Evolutionary conservation across 2,888 invertebrate genomes (phyloP).

Genomic region (Hemicrepidius hirtus): DNA sequence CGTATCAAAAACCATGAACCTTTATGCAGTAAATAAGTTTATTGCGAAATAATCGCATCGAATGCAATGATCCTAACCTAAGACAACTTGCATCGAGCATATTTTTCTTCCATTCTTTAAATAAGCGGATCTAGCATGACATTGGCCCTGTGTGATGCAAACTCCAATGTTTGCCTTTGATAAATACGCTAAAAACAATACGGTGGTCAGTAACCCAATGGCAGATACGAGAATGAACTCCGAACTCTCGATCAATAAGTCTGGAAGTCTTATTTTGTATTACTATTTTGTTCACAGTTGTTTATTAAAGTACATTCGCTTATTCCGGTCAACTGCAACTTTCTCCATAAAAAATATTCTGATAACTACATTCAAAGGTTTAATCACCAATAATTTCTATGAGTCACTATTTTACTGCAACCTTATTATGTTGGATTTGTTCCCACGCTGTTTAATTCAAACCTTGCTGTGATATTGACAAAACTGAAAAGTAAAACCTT

Average conservation of each 20-base stretch:
- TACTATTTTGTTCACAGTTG: slow-evolving; percentile 29
- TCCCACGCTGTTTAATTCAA: slow-evolving; percentile 37
- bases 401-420: slow-evolving; percentile 35
- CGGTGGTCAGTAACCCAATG: slow-evolving; percentile 61
- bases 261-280: slow-evolving; percentile 50
- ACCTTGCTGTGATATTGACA: slow-evolving; percentile 35
- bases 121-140: slow-evolving; percentile 32
- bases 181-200: slow-evolving; percentile 45
- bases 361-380: slow-evolving; percentile 14
- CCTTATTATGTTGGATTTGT: slow-evolving; percentile 35
- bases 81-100: slow-evolving; percentile 16
- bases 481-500: slow-evolving; percentile 32
- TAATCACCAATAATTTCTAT: slow-evolving; percentile 34
- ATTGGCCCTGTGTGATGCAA: slow-evolving; percentile 38
- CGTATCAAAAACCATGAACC: slow-evolving; percentile 52
- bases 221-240: slow-evolving; percentile 60
- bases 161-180: slow-evolving; percentile 34
- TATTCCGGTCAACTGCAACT: not conserved
- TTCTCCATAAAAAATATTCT: slow-evolving; percentile 18
- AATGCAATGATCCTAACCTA: slow-evolving; percentile 49
- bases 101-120: slow-evolving; percentile 16
- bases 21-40: slow-evolving; percentile 52
- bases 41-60: slow-evolving; percentile 47
- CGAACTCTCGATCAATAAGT: slow-evolving; percentile 58
- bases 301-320: slow-evolving; percentile 1